Evolutionary conservation across 1,140 invertebrate species (phyloP).

Genomic region (Drosophila cardini): DNA sequence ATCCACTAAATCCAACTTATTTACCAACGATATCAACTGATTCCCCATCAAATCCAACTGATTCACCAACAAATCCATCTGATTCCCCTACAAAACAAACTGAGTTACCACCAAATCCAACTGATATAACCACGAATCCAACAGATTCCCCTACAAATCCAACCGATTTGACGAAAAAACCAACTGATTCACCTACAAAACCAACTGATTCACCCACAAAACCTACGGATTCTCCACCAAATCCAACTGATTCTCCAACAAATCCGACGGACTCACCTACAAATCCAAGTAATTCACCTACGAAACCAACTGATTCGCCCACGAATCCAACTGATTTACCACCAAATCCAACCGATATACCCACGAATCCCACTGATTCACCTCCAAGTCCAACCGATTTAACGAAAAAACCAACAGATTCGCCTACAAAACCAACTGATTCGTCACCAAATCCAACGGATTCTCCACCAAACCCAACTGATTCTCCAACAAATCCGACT

Average conservation of each 20-base stretch:
- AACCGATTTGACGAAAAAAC: neutral
- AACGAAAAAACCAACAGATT: neutral
- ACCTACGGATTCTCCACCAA: slow-evolving; percentile 5
- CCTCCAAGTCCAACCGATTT: neutral
- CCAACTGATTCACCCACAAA: neutral
- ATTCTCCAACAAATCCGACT: slow-evolving; percentile 14
- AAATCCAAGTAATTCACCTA: neutral
- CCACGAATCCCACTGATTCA: neutral
- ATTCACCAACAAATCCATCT: neutral
- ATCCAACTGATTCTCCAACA: neutral
- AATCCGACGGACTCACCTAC: neutral
- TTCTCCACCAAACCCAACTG: slow-evolving; percentile 9
- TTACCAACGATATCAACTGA: too few relatives aligned
- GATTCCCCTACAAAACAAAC: neutral
- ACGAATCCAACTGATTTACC: neutral
- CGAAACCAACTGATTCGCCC: neutral
- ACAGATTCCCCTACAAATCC: neutral
- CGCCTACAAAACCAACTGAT: slow-evolving; percentile 24
- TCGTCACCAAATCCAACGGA: slow-evolving; percentile 14
- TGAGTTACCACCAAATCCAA: slow-evolving; percentile 15
- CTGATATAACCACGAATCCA: neutral
- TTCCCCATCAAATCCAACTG: neutral
- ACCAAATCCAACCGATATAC: neutral
- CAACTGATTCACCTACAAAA: slow-evolving; percentile 29
- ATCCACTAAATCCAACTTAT: neutral